Percentiles rank a stretch among this genome's conserved stretches.
phyloP scores from a whole-genome alignment of 64 coral and sea anemone genomes.

The Astreopora myriophthalma region DNA sequence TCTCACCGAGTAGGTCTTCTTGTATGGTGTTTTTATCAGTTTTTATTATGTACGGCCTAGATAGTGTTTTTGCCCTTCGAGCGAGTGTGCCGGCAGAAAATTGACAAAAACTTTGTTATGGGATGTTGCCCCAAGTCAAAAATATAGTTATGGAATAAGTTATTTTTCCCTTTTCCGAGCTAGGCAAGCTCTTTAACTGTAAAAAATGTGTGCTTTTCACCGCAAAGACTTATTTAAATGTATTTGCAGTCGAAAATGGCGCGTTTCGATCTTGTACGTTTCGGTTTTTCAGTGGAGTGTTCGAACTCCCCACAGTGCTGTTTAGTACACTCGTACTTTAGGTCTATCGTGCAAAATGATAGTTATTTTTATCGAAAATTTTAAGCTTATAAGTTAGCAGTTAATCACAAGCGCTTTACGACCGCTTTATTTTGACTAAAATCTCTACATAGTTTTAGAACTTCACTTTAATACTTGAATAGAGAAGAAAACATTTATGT shows the following conservation, averaged over 20 bases:
- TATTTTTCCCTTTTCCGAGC: not conserved
- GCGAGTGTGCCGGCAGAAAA: too few species aligned
- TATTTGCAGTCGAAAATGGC: not conserved
- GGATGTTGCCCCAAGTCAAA: not conserved
- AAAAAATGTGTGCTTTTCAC: too few species aligned
- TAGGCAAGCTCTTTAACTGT: not conserved
- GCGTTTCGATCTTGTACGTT: too few species aligned
- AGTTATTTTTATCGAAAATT: not conserved
- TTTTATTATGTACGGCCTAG: too few species aligned
- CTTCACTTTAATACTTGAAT: not conserved
- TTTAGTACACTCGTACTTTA: not conserved
- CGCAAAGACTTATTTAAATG: not conserved
- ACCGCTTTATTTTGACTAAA: not conserved
- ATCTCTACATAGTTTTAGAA: not conserved
- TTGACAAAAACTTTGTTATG: not conserved
- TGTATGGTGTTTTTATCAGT: too few species aligned
- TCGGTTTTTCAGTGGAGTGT: too few species aligned
- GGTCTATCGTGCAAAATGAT: not conserved
- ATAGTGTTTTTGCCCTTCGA: too few species aligned
- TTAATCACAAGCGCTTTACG: not conserved
- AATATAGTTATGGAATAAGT: too few species aligned
- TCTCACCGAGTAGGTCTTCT: too few species aligned
- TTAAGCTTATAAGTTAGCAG: not conserved
- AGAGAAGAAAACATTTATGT: not conserved
- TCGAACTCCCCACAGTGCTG: too few species aligned